A percentile compares a stretch with the other conserved stretches of the same genome.
These are phyloP conservation scores for Dendroctonus valens DNA, from an alignment of 1,140 invertebrate genomes.

Conservation along the genomic window DNA sequence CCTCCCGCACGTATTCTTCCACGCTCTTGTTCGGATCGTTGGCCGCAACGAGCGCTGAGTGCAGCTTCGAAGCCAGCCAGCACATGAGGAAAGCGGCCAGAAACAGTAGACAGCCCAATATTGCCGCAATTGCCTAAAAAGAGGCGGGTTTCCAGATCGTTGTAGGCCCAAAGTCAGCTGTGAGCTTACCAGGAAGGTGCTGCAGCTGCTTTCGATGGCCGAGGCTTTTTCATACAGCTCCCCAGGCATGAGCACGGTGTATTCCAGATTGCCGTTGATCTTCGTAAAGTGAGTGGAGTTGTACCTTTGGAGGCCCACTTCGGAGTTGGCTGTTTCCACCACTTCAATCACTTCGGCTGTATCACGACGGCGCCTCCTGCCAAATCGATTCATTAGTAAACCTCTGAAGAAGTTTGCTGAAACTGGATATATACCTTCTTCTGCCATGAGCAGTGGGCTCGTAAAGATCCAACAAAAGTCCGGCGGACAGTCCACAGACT, in stretches of 20 bases:
- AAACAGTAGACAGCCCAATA: slow-evolving; percentile 67
- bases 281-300: slow-evolving; percentile 66
- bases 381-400: slow-evolving; percentile 2
- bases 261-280: slow-evolving; percentile 83
- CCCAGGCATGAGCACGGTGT: slow-evolving; percentile 82
- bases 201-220: slow-evolving; percentile 65
- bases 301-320: slow-evolving; percentile 53
- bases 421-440: slow-evolving; percentile 47
- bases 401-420: not conserved
- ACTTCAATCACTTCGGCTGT: slow-evolving; percentile 48
- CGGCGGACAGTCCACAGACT: slow-evolving; percentile 77
- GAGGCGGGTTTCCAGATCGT: not conserved
- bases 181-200: slow-evolving; percentile 61
- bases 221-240: slow-evolving; percentile 63
- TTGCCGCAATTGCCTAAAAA: slow-evolving; percentile 66
- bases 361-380: slow-evolving; percentile 15
- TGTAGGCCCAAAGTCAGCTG: not conserved
- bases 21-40: slow-evolving; percentile 61
- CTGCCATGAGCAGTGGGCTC: slow-evolving; percentile 79
- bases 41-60: slow-evolving; percentile 59
- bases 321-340: slow-evolving; percentile 45
- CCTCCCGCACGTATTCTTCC: slow-evolving; percentile 64
- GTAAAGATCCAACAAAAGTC: slow-evolving; percentile 82
- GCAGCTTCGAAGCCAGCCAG: slow-evolving; percentile 69
- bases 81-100: slow-evolving; percentile 74